Base-by-base conservation (phyloP, 2,888 invertebrate genomes). In the Sinotaia quadrata region DNA sequence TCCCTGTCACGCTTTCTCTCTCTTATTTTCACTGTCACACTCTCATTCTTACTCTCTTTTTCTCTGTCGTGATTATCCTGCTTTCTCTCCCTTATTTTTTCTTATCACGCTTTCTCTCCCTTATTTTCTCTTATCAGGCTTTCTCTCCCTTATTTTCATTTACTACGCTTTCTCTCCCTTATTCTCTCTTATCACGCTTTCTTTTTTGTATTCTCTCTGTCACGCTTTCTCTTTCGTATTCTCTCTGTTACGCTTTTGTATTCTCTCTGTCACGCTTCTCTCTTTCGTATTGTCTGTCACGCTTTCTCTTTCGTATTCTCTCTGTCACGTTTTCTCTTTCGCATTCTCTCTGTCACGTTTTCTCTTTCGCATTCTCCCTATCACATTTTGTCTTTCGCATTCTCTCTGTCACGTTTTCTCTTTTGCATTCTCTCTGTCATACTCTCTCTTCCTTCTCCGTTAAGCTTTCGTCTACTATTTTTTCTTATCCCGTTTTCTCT, bases 1-100 rank as follows among this genome's bases (percentile, higher is more conserved):
- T 54, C 31, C 54, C 44, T 27, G 29, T 54, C 31, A 34, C 49
- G 49, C 56, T 63, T 24, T 29, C 36, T 31, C 41, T 52, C 34
- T 49, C 31, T 33, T 51, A 37, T 15, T 61, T 27, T 29, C 37
- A 24, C 31, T 54, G 24, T n/a, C 37, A 44, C 34, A 41, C 24
- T 31, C 52, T 54, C 47, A 33, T 54, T 34, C 44, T 27, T 15
- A 33, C 36, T 21, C 31, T 31, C 24, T 37, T 44, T 44, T 52
- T 37, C 24, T 68, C 34, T 8, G 27, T 59, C 7, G 31, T 57
- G 27, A 37, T 69, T 58, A 41, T 56, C 58, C 65, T 52, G 1
- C 51, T 29, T 27, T 21, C 57, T 27, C 33, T 58, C 4, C 29
- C 21, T 57, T 36, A 24, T 37, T 52, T 54, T 52, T 56, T 31